Percentiles rank a stretch among this genome's conserved stretches.
Evolutionary conservation across 2,113 vertebrate species (phyloP).

Genomic region (Urocitellus parryii): DNA sequence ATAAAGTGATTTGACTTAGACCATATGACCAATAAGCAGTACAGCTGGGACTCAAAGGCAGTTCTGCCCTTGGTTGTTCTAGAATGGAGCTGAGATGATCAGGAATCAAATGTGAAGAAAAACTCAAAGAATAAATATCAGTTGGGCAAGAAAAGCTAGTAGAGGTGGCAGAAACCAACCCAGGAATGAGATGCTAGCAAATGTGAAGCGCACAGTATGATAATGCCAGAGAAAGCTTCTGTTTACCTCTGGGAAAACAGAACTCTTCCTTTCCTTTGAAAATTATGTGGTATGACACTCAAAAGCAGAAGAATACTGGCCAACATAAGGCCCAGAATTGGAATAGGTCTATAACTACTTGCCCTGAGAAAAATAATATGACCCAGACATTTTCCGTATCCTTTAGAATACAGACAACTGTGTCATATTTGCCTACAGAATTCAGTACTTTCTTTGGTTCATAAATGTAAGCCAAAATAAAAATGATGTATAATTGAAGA

Average conservation of each 20-base stretch:
- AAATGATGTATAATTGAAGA: slow-evolving; percentile 38
- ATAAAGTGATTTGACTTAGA: background rate
- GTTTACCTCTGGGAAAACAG: background rate
- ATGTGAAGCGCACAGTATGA: background rate
- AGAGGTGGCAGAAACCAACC: background rate
- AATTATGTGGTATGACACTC: background rate
- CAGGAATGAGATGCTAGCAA: background rate
- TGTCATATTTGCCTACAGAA: background rate
- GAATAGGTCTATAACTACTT: background rate
- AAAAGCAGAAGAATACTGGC: background rate
- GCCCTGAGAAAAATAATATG: background rate
- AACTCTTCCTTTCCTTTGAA: background rate
- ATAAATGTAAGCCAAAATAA: slow-evolving; percentile 3
- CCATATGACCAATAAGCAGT: background rate
- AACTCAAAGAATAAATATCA: background rate
- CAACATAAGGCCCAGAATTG: background rate
- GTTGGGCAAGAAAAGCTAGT: background rate
- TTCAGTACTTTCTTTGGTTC: background rate
- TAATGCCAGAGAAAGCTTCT: background rate
- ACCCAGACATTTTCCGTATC: background rate
- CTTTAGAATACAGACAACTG: background rate
- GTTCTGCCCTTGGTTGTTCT: background rate
- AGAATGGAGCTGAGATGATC: background rate
- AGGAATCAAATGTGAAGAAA: slow-evolving; percentile 35
- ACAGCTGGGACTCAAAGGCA: background rate